Base-by-base conservation (phyloP, 2,113 vertebrate genomes). In the Trichomycterus rosablanca region DNA sequence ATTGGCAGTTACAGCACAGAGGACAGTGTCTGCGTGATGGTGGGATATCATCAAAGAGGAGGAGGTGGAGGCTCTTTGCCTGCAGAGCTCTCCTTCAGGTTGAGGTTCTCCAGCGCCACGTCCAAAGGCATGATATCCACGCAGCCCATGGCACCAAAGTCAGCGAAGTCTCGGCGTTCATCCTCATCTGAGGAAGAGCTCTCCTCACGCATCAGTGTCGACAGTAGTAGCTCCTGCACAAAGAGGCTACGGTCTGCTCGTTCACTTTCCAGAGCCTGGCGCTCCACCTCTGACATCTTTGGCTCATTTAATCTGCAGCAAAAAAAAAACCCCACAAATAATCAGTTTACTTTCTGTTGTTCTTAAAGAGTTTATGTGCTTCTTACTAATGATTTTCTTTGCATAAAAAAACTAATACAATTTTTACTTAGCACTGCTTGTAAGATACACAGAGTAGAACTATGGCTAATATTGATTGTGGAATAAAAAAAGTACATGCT, bases 81-180 rank as follows among this genome's bases (percentile, higher is more conserved):
- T 84, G 87, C 89, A 89, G 91, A 95, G 91, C 84, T 90, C 92
- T 97, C 95, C 87, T 91, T 86, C 77, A 98, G 90, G 88, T 97
- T 94, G 81, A 98, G 93, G 83, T 92, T 97, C 89, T 98, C 94
- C 93, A 98, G 83, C 82, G 96, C 96, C 91, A 97, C 94, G 83
- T 98, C 96, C 89, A 98, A 87, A 90, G 96, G 95, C 96, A 97
- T 98, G 90, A 98, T 92, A 89, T 98, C 95, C 90, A 97, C 96
- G 86, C 95, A 98, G 87, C 96, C 96, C 94, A 98, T 98, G 89
- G 96, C 93, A 77, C 93, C 93, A 81, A 98, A 98, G 92, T 94
- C 93, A 26, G 89, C 93, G 84, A 97, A 92, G 79, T 97, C 95
- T 71, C 93, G 91, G 61, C 90, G 89, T 19, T 97, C 96, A 14